A percentile compares a stretch with the other conserved stretches of the same genome.
Conservation (phyloP, 2,888 invertebrate genomes). For the Physocephala rufipes region DNA sequence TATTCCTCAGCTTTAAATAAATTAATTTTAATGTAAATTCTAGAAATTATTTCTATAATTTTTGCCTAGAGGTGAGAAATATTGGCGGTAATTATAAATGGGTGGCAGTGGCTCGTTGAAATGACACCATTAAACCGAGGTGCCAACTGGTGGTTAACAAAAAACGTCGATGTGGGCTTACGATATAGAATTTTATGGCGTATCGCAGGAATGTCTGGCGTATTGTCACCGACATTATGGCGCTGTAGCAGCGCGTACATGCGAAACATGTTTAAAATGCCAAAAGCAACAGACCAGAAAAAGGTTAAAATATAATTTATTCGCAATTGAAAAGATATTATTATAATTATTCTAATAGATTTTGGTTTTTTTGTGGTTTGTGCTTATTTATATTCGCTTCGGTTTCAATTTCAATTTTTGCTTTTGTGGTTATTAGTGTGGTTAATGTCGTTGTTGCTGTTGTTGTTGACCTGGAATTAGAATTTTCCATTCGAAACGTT, state of each 20-base stretch:
- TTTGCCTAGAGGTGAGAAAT: neutral
- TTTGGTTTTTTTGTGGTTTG: conserved; percentile 21
- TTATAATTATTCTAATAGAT: conserved; percentile 16
- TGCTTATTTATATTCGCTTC: neutral
- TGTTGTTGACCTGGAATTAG: neutral
- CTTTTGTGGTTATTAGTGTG: conserved; percentile 7
- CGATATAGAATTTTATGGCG: no score
- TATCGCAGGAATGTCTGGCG: no score
- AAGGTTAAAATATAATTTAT: conserved; percentile 15
- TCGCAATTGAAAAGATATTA: neutral
- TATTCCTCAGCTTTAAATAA: neutral
- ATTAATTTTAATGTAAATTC: no score
- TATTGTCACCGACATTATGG: no score
- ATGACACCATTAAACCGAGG: no score
- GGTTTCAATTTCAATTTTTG: conserved; percentile 11
- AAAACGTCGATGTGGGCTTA: no score
- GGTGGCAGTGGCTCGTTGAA: no score
- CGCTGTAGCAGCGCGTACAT: neutral
- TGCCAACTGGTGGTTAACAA: no score
- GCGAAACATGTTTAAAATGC: conserved; percentile 11
- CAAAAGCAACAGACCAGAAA: conserved; percentile 18
- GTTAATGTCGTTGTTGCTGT: neutral
- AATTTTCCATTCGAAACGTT: no score
- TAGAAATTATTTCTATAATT: conserved; percentile 8
- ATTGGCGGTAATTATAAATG: no score